These are phyloP conservation scores for Ectobius pallidus DNA, from an alignment of 2,888 invertebrate genomes.

Conservation along the genomic window DNA sequence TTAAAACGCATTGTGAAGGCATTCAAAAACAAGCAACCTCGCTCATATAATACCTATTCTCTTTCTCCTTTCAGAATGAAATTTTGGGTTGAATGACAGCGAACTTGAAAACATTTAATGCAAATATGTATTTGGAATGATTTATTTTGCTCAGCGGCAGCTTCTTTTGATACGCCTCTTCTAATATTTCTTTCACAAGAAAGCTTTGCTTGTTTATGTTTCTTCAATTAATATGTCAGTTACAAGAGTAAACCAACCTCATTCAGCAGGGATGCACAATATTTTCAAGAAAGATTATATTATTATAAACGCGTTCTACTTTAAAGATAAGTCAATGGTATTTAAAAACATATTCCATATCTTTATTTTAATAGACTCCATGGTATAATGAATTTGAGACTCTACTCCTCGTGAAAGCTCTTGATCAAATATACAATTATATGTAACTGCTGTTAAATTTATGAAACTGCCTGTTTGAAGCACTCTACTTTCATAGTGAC, in stretches of 20 bases:
- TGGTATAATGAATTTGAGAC: too few relatives aligned
- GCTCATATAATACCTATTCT: neutral
- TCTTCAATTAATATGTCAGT: neutral
- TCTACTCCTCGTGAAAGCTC: too few relatives aligned
- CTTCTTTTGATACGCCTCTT: slow-evolving; percentile 18
- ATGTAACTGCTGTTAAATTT: too few relatives aligned
- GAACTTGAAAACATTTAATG: slow-evolving; percentile 14
- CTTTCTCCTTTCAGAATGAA: slow-evolving; percentile 7
- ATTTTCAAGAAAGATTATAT: too few relatives aligned
- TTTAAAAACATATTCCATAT: too few relatives aligned
- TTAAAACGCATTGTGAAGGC: slow-evolving; percentile 18
- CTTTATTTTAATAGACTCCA: too few relatives aligned
- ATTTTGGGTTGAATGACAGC: slow-evolving; percentile 29
- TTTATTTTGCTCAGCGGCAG: slow-evolving; percentile 5
- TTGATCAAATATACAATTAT: too few relatives aligned
- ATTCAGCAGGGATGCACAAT: neutral
- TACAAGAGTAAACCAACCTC: neutral
- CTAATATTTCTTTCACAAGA: neutral
- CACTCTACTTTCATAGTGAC: too few relatives aligned
- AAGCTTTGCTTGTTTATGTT: neutral
- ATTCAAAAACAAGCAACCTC: slow-evolving; percentile 16
- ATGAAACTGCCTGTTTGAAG: too few relatives aligned
- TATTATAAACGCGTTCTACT: too few relatives aligned
- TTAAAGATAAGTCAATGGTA: too few relatives aligned
- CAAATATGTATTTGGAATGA: slow-evolving; percentile 20